Base-by-base conservation (phyloP, 2,888 invertebrate genomes). In the Caenorhabditis sp. region DNA sequence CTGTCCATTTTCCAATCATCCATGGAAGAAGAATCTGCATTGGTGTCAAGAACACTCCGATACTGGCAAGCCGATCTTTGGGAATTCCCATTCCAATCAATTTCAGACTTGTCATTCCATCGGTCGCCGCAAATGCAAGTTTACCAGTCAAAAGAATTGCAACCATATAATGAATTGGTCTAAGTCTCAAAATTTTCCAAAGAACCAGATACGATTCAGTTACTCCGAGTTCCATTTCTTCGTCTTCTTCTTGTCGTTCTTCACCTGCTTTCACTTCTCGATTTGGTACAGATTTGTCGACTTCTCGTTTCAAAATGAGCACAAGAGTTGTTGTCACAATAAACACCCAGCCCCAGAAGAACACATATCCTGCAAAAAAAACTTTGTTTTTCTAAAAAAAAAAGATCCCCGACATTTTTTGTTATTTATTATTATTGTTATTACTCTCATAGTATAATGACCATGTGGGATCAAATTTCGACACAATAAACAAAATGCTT, bases 41-140 rank as follows among this genome's bases (percentile, higher is more conserved):
- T 14, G 99, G 97, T 59, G 95, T 93, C 88, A 99, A 90, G 17
- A 97, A 96, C 49, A 99, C 92, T 0, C 94, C 95, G 86, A 99
- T 91, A 65, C 97, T 89, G 0, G 97, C 97, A 66, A 99, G 89
- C 83, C 93, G 93, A 88, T 97, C 97, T 86, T 95, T 94, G 0
- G 96, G 95, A 59, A 99, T 93, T 17, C 99, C 99, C 27, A 93
- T 93, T 89, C 97, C 97, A 0, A 97, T 93, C 59, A 99, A 90
- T 89, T 99, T 99, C 72, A 99, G 90, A 1, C 94, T 93, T 23
- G 97, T 94, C 0, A 97, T 94, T 24, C 94, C 93, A 90, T 99
- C 99, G 72, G 94, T 93, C 0, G 97, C 95, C 50, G 95, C 93
- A 90, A 97, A 99, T 2, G 95, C 95, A 80, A 96, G 91, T 91